A percentile compares a stretch with the other conserved stretches of the same genome.
Conservation (phyloP, 2,888 invertebrate species). For the Charanyca ferruginea region DNA sequence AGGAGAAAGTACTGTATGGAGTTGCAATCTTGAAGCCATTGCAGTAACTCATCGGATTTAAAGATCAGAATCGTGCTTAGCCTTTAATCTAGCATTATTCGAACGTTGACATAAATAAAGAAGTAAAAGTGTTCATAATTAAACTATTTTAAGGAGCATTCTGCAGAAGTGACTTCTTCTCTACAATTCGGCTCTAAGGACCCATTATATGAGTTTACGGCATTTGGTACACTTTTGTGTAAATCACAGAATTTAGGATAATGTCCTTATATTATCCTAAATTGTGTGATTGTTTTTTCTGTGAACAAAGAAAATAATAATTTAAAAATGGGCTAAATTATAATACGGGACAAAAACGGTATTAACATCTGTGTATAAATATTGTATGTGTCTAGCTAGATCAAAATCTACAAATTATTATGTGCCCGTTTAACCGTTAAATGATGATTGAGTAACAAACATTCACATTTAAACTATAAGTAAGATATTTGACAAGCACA, state of each 20-base stretch:
- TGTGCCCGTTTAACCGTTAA: too few species aligned
- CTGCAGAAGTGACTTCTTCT: background rate
- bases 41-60: constrained; percentile 43
- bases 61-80: constrained; percentile 43
- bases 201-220: background rate
- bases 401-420: too few species aligned
- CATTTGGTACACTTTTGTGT: too few species aligned
- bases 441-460: too few species aligned
- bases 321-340: too few species aligned
- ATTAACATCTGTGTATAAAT: too few species aligned
- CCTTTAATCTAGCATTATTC: constrained; percentile 39
- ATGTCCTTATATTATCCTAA: too few species aligned
- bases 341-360: too few species aligned
- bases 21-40: constrained; percentile 39
- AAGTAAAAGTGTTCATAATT: constrained; percentile 12
- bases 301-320: too few species aligned
- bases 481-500: background rate
- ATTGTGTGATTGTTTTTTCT: too few species aligned
- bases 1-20: constrained; percentile 27
- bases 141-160: constrained; percentile 1
- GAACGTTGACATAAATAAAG: constrained; percentile 35
- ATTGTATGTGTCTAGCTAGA: too few species aligned
- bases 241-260: too few species aligned
- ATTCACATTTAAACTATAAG: background rate
- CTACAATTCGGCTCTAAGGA: background rate